Evolutionary conservation across 2,797 vertebrate genomes (phyloP).

Genomic region (Perodicticus potto): DNA sequence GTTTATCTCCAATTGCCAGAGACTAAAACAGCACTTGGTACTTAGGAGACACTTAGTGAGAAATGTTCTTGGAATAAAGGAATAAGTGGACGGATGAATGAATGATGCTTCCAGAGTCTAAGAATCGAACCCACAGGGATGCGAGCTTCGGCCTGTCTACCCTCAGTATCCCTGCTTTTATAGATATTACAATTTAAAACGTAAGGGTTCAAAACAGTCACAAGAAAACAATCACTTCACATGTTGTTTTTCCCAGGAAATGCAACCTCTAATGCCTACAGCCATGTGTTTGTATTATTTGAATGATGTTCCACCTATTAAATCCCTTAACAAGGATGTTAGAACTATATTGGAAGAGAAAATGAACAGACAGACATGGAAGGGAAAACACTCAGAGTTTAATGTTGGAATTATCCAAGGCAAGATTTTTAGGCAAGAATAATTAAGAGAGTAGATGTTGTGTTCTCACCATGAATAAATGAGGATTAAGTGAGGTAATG

Average conservation of each 20-base stretch:
- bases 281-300: neutral
- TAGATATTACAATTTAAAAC: neutral
- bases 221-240: neutral
- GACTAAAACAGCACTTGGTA: neutral
- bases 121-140: neutral
- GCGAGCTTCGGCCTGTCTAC: neutral
- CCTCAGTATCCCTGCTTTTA: neutral
- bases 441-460: neutral
- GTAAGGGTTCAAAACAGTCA: neutral
- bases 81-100: neutral
- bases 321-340: neutral
- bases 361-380: neutral
- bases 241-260: neutral
- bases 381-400: neutral
- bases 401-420: neutral
- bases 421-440: neutral
- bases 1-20: neutral
- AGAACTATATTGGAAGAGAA: slow-evolving; percentile 16
- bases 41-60: neutral
- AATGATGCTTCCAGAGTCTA: neutral
- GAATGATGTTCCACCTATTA: neutral
- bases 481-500: neutral
- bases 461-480: neutral
- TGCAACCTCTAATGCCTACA: neutral
- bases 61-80: neutral